Conservation (phyloP, 2,888 invertebrate genomes). For the Myopa testacea region DNA sequence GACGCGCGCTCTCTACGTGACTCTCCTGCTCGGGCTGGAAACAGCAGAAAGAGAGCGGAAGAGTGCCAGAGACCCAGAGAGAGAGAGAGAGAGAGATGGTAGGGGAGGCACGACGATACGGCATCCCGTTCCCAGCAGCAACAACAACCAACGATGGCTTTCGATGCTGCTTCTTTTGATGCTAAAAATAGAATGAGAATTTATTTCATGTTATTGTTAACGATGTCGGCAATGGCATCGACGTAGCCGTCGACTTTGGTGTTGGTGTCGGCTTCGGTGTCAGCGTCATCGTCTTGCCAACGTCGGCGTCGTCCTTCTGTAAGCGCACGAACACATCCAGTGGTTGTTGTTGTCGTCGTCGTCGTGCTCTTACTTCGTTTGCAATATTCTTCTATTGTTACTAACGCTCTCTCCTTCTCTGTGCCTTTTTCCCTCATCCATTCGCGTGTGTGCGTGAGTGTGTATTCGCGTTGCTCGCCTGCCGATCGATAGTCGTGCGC, state of each 20-base stretch:
- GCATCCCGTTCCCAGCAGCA: too few relatives aligned
- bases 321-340: neutral
- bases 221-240: neutral
- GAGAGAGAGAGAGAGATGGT: neutral
- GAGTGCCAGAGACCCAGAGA: neutral
- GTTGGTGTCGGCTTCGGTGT: neutral
- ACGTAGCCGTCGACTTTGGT: neutral
- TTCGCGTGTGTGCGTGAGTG: neutral
- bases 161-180: neutral
- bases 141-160: neutral
- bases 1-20: neutral
- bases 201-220: conserved; percentile 26
- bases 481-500: neutral
- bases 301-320: conserved; percentile 25
- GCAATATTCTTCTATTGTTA: too few relatives aligned
- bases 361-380: neutral
- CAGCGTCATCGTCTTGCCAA: neutral
- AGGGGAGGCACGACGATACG: neutral
- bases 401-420: neutral
- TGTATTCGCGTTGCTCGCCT: neutral
- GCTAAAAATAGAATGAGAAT: conserved; percentile 32
- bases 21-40: neutral
- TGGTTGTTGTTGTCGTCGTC: neutral
- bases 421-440: neutral
- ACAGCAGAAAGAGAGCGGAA: too few relatives aligned